phyloP scores from a whole-genome alignment of 2,888 invertebrate genomes.

The Bibio marci region DNA sequence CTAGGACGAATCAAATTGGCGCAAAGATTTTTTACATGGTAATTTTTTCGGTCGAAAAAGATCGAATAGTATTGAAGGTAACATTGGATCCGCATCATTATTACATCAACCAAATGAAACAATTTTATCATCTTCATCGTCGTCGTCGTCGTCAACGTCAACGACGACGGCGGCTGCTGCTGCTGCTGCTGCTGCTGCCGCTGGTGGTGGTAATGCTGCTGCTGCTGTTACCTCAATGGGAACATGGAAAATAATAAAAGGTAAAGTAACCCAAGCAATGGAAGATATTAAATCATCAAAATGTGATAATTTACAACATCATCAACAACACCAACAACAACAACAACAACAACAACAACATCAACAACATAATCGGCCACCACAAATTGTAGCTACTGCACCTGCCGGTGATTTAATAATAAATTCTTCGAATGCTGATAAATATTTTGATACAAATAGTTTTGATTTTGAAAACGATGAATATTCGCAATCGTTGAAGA shows the following conservation, averaged over 20 bases:
- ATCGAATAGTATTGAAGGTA: not conserved
- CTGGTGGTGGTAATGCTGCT: too few species aligned
- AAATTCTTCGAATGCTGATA: too few species aligned
- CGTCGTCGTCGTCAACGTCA: not conserved
- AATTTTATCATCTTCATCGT: not conserved
- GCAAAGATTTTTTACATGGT: slow-evolving; percentile 26
- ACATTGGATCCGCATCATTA: not conserved
- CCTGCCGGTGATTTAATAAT: not conserved
- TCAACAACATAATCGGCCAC: not conserved
- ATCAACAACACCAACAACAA: not conserved
- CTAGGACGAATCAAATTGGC: slow-evolving; percentile 26
- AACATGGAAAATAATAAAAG: slow-evolving; percentile 28
- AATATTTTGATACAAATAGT: too few species aligned
- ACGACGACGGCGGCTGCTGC: not conserved
- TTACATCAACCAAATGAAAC: not conserved
- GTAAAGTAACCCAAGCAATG: slow-evolving; percentile 27
- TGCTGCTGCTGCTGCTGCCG: not conserved
- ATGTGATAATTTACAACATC: slow-evolving; percentile 6
- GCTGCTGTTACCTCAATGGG: too few species aligned
- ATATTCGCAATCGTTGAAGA: too few species aligned
- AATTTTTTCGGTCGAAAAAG: slow-evolving; percentile 26
- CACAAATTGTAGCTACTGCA: too few species aligned
- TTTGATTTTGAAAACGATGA: too few species aligned
- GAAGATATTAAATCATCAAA: slow-evolving; percentile 29
- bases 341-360: not conserved